Base-by-base conservation (phyloP, 2,113 vertebrate genomes). In the Lucifuga dentata region DNA sequence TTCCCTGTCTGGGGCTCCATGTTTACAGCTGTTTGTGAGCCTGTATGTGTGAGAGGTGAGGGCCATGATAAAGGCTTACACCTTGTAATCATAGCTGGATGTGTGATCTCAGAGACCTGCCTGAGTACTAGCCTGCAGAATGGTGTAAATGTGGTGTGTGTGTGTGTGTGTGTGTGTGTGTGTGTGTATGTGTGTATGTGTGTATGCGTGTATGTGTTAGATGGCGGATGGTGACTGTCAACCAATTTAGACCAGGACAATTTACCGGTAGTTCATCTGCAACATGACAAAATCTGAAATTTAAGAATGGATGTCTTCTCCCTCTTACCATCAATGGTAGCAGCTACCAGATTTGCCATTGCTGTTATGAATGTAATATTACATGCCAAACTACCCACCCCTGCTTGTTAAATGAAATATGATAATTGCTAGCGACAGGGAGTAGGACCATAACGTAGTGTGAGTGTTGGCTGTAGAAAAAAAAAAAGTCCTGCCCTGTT, bases 11-110 rank as follows among this genome's bases (percentile, higher is more conserved):
- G 41, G 56, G 55, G n/a, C 69, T 60, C 46, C 60, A 65, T 90
- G 86, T 88, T 84, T 87, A 87, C 78, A 80, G 57, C 74, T 69
- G 76, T 83, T 69, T 82, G 68, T 51, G 60, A 74, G 72, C 43
- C 72, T 46, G 67, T 69, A 58, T 67, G 70, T 83, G 81, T 73
- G 58, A 75, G 78, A 68, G 85, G 78, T 81, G 78, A 81, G 66
- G 84, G 69, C 78, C 70, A 66, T 63, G 74, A 80, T 83, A 77
- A 83, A 85, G 78, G 78, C 75, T 78, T 71, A 78, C 80, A 83
- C 60, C 80, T 88, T 83, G 80, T 90, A 86, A 88, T 88, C 90
- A 86, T 80, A 74, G 82, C 71, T 81, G 70, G 76, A 71, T 81
- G 80, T 60, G 76, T 75, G 81, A 86, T 79, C 75, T 84, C 63